These are phyloP conservation scores for Clupea harengus DNA, from an alignment of 2,113 vertebrate genomes.

Conservation along the genomic window DNA sequence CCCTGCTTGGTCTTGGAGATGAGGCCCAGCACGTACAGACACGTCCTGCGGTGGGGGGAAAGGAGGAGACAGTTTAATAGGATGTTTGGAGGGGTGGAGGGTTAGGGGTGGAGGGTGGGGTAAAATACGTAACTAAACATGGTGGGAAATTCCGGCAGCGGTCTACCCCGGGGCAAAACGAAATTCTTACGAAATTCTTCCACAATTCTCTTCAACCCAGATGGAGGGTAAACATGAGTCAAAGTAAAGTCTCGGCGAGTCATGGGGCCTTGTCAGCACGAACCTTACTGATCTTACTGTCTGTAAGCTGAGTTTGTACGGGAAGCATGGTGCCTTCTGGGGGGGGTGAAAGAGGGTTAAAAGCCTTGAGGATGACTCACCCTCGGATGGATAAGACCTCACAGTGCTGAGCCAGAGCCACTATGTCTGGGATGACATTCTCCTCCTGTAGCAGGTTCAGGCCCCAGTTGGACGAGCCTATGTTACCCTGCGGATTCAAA, in stretches of 20 bases:
- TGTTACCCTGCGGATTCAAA: constrained; percentile 83
- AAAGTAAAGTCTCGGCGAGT: too few species aligned
- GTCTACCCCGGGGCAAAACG: too few species aligned
- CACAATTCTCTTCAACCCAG: too few species aligned
- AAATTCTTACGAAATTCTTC: too few species aligned
- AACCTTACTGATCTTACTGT: too few species aligned
- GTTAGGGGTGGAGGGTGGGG: neutral
- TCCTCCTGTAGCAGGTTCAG: constrained; percentile 97
- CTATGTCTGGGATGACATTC: constrained; percentile 94
- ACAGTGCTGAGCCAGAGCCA: constrained; percentile 89
- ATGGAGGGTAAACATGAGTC: too few species aligned
- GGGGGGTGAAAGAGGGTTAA: neutral
- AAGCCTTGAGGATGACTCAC: constrained; percentile 64
- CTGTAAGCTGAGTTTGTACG: neutral
- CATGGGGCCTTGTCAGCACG: too few species aligned
- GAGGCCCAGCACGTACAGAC: constrained; percentile 91
- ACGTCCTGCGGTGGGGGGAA: constrained; percentile 73
- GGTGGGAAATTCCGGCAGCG: too few species aligned
- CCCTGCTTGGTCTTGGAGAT: constrained; percentile 96
- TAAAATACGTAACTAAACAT: neutral
- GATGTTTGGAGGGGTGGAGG: neutral
- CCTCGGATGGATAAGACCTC: constrained; percentile 94
- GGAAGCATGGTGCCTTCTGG: neutral
- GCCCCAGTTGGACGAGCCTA: constrained; percentile 98
- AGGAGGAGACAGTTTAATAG: neutral